Percentiles rank a stretch among this genome's conserved stretches.
phyloP scores from a whole-genome alignment of 1,140 invertebrate genomes.

The Phymorhynchus buccinoides region DNA sequence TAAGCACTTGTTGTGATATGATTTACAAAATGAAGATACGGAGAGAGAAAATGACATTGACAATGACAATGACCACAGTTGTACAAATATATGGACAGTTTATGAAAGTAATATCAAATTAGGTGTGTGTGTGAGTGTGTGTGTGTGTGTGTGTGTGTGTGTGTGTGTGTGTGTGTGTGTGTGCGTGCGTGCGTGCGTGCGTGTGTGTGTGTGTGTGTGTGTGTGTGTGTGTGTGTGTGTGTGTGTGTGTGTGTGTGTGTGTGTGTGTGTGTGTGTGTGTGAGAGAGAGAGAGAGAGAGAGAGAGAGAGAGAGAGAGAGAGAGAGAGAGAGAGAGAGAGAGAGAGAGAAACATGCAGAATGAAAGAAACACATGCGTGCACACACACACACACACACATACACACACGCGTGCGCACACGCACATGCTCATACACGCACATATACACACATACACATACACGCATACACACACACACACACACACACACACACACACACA shows the following conservation, averaged over 20 bases:
- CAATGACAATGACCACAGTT: too few relatives aligned
- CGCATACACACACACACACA: neutral
- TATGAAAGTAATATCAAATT: too few relatives aligned
- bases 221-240: neutral
- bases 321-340: constrained; percentile 25
- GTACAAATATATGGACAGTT: too few relatives aligned
- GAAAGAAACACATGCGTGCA: neutral
- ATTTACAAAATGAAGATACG: too few relatives aligned
- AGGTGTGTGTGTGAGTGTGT: too few relatives aligned
- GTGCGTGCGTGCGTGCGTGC: too few relatives aligned
- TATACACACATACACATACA: constrained; percentile 2
- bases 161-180: constrained; percentile 20
- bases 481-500: constrained; percentile 11
- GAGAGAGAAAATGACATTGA: too few relatives aligned
- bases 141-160: constrained; percentile 10
- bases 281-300: constrained; percentile 1
- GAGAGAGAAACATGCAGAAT: neutral
- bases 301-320: constrained; percentile 13
- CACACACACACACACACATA: constrained; percentile 22
- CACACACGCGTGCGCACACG: constrained; percentile 18
- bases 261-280: neutral
- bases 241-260: neutral
- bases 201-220: neutral
- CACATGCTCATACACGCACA: constrained; percentile 18
- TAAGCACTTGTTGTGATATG: too few relatives aligned